Evolutionary conservation across 2,797 vertebrate species (phyloP).

Genomic region (Danionella dracula): DNA sequence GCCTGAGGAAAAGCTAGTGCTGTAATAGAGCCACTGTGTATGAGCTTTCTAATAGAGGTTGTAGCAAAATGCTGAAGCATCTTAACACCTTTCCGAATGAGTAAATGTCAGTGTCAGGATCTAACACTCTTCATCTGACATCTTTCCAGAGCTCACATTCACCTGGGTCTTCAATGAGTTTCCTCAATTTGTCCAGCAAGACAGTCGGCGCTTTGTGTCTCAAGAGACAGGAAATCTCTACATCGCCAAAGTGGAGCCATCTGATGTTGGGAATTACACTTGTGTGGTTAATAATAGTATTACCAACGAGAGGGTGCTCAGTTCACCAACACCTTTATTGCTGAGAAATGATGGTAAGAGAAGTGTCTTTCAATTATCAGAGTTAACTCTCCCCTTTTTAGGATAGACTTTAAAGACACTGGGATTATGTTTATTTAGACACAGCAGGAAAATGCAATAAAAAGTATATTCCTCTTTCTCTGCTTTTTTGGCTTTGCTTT

Average conservation of each 20-base stretch:
- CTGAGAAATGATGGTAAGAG: constrained; percentile 85
- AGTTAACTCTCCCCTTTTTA: neutral
- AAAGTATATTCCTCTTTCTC: too few relatives aligned
- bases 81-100: constrained; percentile 18
- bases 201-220: constrained; percentile 86
- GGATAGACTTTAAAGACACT: neutral
- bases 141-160: constrained; percentile 74
- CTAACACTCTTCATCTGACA: neutral
- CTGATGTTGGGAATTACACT: constrained; percentile 91
- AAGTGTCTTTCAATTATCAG: neutral
- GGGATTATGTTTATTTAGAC: too few relatives aligned
- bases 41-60: neutral
- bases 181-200: constrained; percentile 86
- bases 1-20: constrained; percentile 1
- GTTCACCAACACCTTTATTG: constrained; percentile 85
- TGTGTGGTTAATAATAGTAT: constrained; percentile 82
- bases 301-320: constrained; percentile 74
- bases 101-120: neutral
- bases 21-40: constrained; percentile 6
- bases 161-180: constrained; percentile 95
- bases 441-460: too few relatives aligned
- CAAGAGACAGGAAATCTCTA: constrained; percentile 93
- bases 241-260: constrained; percentile 87
- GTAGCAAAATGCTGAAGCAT: neutral
- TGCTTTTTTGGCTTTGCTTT: too few relatives aligned